A percentile compares a stretch with the other conserved stretches of the same genome.
phyloP scores from a whole-genome alignment of 2,113 vertebrate genomes.

The Nematolebias whitei region DNA sequence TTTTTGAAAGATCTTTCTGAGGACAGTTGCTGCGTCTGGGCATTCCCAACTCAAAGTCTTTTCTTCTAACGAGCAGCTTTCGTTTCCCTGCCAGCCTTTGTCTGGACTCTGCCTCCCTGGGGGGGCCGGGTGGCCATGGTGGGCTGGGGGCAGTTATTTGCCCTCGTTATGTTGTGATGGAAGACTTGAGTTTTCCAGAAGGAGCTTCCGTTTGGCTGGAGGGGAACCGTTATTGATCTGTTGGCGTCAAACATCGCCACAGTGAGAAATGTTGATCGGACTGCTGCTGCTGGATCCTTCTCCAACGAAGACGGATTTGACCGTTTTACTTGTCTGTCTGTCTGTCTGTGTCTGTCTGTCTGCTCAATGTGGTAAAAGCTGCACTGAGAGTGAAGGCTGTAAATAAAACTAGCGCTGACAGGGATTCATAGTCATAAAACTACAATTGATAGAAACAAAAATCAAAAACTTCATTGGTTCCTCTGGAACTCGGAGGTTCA shows the following conservation, averaged over 20 bases:
- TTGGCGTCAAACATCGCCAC: no score
- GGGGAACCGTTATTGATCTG: conserved; percentile 58
- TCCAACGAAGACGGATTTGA: no score
- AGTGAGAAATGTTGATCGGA: conserved; percentile 36
- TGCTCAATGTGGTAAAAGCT: no score
- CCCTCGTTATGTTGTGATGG: conserved; percentile 71
- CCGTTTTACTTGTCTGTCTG: no score
- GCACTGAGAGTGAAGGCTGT: no score
- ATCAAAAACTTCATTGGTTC: no score
- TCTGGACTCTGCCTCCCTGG: conserved; percentile 29
- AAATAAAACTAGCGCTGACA: no score
- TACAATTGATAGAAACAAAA: no score
- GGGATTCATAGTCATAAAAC: no score
- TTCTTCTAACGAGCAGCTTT: conserved; percentile 23
- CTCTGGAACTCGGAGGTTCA: no score
- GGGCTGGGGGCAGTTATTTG: conserved; percentile 52
- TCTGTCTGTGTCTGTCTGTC: no score
- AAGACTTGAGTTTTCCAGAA: conserved; percentile 67
- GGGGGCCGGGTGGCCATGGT: not conserved
- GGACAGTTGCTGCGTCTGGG: conserved; percentile 29
- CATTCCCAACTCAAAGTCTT: conserved; percentile 21
- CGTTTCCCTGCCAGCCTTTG: conserved; percentile 45
- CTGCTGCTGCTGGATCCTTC: conserved; percentile 5
- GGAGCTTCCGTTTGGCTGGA: conserved; percentile 62
- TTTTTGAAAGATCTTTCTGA: conserved; percentile 10